These are phyloP conservation scores for Drosophila eohydei DNA, from an alignment of 2,888 invertebrate species.

Conservation along the genomic window DNA sequence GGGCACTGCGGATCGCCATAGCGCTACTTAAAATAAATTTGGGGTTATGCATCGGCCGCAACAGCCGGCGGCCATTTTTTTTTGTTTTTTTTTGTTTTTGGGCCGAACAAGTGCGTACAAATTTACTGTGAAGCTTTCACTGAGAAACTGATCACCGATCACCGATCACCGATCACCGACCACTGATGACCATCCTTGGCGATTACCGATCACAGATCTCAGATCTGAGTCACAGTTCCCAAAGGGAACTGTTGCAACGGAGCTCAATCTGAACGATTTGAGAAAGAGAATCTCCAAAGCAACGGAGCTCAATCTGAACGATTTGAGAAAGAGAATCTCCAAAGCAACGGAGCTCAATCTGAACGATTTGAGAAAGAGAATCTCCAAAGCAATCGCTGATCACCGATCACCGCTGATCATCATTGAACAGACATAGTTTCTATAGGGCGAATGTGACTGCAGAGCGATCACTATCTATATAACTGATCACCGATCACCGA, in stretches of 20 bases:
- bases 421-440: background rate
- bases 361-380: background rate
- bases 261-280: conserved; percentile 9
- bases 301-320: conserved; percentile 19
- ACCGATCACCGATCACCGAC: background rate
- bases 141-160: conserved; percentile 28
- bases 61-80: conserved; percentile 66
- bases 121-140: conserved; percentile 77
- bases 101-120: conserved; percentile 65
- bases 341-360: conserved; percentile 30
- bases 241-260: conserved; percentile 33
- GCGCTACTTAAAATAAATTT: conserved; percentile 59
- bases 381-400: background rate
- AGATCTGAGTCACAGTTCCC: conserved; percentile 15
- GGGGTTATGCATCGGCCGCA: conserved; percentile 38
- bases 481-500: background rate
- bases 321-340: background rate
- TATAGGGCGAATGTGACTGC: background rate
- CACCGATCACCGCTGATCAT: background rate
- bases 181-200: background rate
- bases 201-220: background rate
- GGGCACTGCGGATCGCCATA: conserved; percentile 34
- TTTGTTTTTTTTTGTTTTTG: conserved; percentile 38
- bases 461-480: background rate
- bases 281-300: too few relatives aligned